Evolutionary conservation across 2,888 invertebrate species (phyloP).

Genomic region (Melanostoma mellinum): DNA sequence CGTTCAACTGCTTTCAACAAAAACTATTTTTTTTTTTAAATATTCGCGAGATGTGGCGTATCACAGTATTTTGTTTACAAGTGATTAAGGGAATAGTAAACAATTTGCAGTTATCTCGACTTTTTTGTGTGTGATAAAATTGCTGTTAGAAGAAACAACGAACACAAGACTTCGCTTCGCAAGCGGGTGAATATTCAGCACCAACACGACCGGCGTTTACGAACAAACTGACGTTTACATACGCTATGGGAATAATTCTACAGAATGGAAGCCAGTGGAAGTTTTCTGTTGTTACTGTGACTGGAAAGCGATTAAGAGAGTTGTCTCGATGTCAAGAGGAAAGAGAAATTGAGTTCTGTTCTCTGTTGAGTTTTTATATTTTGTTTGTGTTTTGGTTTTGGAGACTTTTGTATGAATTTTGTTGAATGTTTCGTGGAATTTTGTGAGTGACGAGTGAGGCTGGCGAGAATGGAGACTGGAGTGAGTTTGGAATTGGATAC

Average conservation of each 20-base stretch:
- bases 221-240: conserved; percentile 70
- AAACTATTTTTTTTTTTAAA: conserved; percentile 2
- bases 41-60: conserved; percentile 10
- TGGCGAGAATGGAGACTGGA: no score
- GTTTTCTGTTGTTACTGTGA: conserved; percentile 12
- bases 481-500: no score
- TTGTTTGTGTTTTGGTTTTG: conserved; percentile 1
- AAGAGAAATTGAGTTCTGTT: neutral
- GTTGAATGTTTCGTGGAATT: neutral
- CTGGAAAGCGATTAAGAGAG: conserved; percentile 29
- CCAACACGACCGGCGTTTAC: conserved; percentile 70
- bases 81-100: conserved; percentile 31
- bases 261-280: conserved; percentile 26
- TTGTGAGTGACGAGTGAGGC: no score
- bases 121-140: conserved; percentile 32
- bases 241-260: conserved; percentile 55
- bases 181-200: conserved; percentile 47
- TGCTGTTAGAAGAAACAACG: conserved; percentile 27
- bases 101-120: conserved; percentile 54
- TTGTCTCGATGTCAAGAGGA: neutral
- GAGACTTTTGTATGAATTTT: neutral
- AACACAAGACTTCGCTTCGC: conserved; percentile 26
- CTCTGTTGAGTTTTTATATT: neutral
- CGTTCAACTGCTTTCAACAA: neutral
- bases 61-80: conserved; percentile 18